Conservation (phyloP, 1,140 invertebrate genomes). For the Anastrepha obliqua region DNA sequence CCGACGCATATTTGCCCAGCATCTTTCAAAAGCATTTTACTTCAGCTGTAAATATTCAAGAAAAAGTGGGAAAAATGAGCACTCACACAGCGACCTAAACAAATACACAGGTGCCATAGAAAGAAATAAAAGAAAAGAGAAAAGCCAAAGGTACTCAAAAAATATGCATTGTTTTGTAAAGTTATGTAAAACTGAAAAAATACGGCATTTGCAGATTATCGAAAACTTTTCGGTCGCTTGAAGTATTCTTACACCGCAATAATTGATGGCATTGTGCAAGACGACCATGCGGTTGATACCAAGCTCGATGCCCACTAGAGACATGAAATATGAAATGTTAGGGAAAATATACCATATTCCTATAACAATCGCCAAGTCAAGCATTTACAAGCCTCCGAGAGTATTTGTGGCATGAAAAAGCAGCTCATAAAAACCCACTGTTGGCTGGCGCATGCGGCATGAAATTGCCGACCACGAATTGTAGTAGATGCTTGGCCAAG, state of each 20-base stretch:
- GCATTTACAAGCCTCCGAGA: neutral
- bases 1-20: too few relatives aligned
- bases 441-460: too few relatives aligned
- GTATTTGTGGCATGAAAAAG: neutral
- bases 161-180: conserved; percentile 2
- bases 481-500: too few relatives aligned
- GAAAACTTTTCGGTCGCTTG: neutral
- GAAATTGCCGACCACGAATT: too few relatives aligned
- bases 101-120: neutral
- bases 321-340: too few relatives aligned
- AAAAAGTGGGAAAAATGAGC: neutral
- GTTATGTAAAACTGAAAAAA: neutral
- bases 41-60: neutral
- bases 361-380: neutral
- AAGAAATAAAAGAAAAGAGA: neutral
- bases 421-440: too few relatives aligned
- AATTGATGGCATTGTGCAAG: too few relatives aligned
- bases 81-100: neutral
- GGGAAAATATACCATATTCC: too few relatives aligned
- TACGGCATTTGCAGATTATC: conserved; percentile 16
- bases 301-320: too few relatives aligned
- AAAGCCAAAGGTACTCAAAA: neutral
- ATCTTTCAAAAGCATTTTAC: neutral
- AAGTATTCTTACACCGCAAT: too few relatives aligned
- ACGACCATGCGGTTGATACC: too few relatives aligned